Evolutionary conservation across 1,140 invertebrate genomes (phyloP).

Genomic region (Drosophila sp.): DNA sequence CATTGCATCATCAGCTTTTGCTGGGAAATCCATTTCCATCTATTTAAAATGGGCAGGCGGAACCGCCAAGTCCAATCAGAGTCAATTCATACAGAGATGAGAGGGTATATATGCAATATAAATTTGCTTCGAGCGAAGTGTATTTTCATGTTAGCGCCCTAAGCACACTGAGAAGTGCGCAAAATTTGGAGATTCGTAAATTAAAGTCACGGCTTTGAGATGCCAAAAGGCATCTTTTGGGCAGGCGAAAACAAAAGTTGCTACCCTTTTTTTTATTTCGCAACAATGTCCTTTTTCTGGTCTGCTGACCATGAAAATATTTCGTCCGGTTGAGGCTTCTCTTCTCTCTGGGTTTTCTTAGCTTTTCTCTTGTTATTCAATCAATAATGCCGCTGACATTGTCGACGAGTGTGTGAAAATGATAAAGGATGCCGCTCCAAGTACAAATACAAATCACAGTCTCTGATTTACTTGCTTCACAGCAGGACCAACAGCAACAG

Average conservation of each 20-base stretch:
- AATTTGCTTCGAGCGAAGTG: conserved; percentile 40
- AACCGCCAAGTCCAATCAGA: too few species aligned
- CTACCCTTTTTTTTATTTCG: conserved; percentile 8
- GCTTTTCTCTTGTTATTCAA: conserved; percentile 45
- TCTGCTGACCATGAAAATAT: conserved; percentile 75
- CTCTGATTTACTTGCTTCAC: conserved; percentile 26
- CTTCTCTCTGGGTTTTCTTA: not conserved
- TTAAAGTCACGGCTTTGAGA: conserved; percentile 26
- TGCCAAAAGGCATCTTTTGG: conserved; percentile 1
- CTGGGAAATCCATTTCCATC: too few species aligned
- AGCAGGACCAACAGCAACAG: conserved; percentile 4
- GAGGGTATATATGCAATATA: not conserved
- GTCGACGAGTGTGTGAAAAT: conserved; percentile 64
- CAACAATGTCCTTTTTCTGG: conserved; percentile 55
- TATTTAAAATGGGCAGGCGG: too few species aligned
- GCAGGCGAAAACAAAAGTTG: conserved; percentile 12
- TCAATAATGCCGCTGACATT: conserved; percentile 65
- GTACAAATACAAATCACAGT: conserved; percentile 11
- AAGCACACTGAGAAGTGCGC: conserved; percentile 9
- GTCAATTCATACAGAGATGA: not conserved
- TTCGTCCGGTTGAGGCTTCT: conserved; percentile 2
- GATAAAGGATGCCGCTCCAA: conserved; percentile 55
- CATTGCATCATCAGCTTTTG: too few species aligned
- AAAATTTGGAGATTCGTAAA: conserved; percentile 19
- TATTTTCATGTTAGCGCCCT: conserved; percentile 43